phyloP scores from a whole-genome alignment of 2,797 vertebrate species.

The Muscicapa comitata region DNA sequence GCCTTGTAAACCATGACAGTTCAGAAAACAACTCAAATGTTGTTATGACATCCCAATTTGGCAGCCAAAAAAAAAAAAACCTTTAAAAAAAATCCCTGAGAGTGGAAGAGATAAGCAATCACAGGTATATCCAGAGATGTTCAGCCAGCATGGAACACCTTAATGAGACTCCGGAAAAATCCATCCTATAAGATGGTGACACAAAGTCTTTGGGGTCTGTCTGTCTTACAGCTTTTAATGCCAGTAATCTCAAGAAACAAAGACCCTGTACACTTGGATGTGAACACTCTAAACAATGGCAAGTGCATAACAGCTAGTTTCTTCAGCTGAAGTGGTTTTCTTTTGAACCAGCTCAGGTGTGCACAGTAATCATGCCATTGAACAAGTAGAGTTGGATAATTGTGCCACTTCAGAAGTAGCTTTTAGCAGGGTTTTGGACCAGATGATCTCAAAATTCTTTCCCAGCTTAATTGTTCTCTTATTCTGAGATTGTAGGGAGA shows the following conservation, averaged over 20 bases:
- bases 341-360: not conserved
- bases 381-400: not conserved
- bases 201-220: not conserved
- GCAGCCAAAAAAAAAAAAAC: not conserved
- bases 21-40: not conserved
- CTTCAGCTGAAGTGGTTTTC: not conserved
- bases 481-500: not conserved
- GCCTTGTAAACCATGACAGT: not conserved
- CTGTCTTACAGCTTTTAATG: not conserved
- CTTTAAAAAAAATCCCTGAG: not conserved
- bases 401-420: not conserved
- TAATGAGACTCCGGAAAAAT: not conserved
- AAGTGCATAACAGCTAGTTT: not conserved
- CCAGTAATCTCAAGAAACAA: not conserved
- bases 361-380: not conserved
- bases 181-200: not conserved
- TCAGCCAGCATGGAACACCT: not conserved
- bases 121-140: not conserved
- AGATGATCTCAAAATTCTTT: not conserved
- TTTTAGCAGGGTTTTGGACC: not conserved
- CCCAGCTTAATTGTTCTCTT: not conserved
- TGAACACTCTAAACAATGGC: not conserved
- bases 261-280: not conserved
- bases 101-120: not conserved
- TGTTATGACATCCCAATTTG: not conserved